A percentile compares a stretch with the other conserved stretches of the same genome.
These are phyloP conservation scores for Proterorhinus semilunaris DNA, from an alignment of 2,113 vertebrate genomes.

Conservation along the genomic window DNA sequence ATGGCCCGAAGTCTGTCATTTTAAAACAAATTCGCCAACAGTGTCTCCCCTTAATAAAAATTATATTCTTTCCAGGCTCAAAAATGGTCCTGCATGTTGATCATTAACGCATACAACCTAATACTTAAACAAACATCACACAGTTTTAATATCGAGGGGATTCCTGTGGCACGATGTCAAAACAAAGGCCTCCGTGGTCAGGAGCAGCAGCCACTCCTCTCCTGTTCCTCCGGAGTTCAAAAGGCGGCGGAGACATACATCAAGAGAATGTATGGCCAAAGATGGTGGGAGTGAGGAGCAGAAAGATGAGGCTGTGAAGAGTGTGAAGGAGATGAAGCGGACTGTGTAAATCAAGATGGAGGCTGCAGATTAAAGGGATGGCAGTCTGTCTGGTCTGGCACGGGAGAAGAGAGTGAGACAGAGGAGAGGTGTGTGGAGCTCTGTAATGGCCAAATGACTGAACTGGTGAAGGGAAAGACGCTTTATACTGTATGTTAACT, in stretches of 20 bases:
- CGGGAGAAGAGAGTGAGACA: slow-evolving; percentile 10
- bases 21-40: too few relatives aligned
- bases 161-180: too few relatives aligned
- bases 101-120: too few relatives aligned
- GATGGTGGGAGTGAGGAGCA: slow-evolving; percentile 20
- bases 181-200: slow-evolving; percentile 16
- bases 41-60: too few relatives aligned
- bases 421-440: slow-evolving; percentile 39
- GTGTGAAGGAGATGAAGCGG: slow-evolving; percentile 55
- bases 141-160: too few relatives aligned
- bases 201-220: slow-evolving; percentile 11
- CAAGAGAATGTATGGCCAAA: slow-evolving; percentile 37
- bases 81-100: too few relatives aligned
- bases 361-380: slow-evolving; percentile 53
- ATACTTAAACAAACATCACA: too few relatives aligned
- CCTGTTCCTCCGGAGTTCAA: slow-evolving; percentile 22
- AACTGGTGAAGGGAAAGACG: slow-evolving; percentile 20
- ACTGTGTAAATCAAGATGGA: slow-evolving; percentile 62
- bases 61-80: too few relatives aligned
- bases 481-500: neutral
- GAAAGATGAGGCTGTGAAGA: slow-evolving; percentile 39
- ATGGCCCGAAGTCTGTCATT: too few relatives aligned
- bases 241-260: slow-evolving; percentile 39
- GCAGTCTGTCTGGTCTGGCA: slow-evolving; percentile 51
- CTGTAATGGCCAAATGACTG: slow-evolving; percentile 52